These are phyloP conservation scores for Coregonus sp. DNA, from an alignment of 2,797 vertebrate genomes.

Conservation along the genomic window DNA sequence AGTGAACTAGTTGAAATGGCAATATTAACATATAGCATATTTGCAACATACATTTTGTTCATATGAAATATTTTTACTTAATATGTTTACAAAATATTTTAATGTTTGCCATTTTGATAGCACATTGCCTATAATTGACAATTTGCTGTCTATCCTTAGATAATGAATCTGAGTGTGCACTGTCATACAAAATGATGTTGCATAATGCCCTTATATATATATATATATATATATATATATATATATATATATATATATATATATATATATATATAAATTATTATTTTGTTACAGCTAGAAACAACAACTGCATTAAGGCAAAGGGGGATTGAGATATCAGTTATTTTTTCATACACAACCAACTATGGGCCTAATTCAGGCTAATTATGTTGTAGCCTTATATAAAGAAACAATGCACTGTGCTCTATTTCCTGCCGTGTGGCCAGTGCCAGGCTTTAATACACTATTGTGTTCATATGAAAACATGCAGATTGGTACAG, in stretches of 20 bases:
- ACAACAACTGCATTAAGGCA: neutral
- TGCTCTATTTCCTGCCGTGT: constrained; percentile 21
- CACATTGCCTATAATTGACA: too few species aligned
- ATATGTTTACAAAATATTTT: too few species aligned
- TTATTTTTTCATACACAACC: constrained; percentile 47
- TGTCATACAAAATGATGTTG: neutral
- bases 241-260: too few species aligned
- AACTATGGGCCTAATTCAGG: constrained; percentile 53
- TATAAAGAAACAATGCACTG: constrained; percentile 44
- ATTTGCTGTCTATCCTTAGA: neutral
- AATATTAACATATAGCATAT: too few species aligned
- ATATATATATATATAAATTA: neutral
- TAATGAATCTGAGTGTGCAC: neutral
- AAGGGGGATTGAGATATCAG: constrained; percentile 6
- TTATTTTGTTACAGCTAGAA: neutral
- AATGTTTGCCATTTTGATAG: too few species aligned
- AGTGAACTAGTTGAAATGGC: too few species aligned
- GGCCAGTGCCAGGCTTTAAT: constrained; percentile 45
- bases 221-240: neutral
- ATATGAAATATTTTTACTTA: too few species aligned
- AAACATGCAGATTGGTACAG: constrained; percentile 33
- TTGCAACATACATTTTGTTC: too few species aligned
- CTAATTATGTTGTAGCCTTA: constrained; percentile 51
- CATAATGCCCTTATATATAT: neutral
- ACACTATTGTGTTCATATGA: constrained; percentile 44